Base-by-base conservation (phyloP, 2,888 invertebrate species). In the Volucella inflata region DNA sequence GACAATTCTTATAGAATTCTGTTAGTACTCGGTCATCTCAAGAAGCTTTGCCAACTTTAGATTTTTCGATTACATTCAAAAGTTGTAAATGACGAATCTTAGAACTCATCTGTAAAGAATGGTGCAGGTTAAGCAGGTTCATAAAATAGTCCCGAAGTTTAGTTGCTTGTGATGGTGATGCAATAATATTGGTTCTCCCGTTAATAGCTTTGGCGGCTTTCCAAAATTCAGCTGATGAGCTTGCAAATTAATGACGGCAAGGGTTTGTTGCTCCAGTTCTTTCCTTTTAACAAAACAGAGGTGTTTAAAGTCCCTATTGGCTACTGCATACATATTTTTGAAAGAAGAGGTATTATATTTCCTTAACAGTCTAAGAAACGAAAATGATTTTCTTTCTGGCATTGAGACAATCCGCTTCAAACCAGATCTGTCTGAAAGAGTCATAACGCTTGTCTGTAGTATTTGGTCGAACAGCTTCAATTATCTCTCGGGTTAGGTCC, bases 1-100 rank as follows among this genome's bases (percentile, higher is more conserved):
- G 1, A 11, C 30, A 50, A n/a, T 64, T 50, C 36, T 30, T 50
- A 8, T 50, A 38, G 9, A 64, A 64, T 21, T 64, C 64, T 36
- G n/a, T n/a, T n/a, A n/a, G 59, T 14, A 42, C 40, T 14, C 57
- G 38, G 40, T 59, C 40, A 2, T 59, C 14, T 11, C 62, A 21
- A 6, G 62, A n/a, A 14, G 48, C 48, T 30, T 65, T 65, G 8
- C 16, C 38, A 38, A 10, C n/a, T n/a, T n/a, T n/a, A n/a, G n/a
- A n/a, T n/a, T n/a, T n/a, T n/a, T n/a, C n/a, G n/a, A n/a, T n/a
- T n/a, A n/a, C n/a, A n/a, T n/a, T n/a, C n/a, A n/a, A n/a, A n/a
- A n/a, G n/a, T n/a, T n/a, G n/a, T n/a, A n/a, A n/a, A n/a, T n/a
- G n/a, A n/a, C n/a, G n/a, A n/a, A n/a, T n/a, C n/a, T n/a, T n/a